These are phyloP conservation scores for Ceriagrion tenellum DNA, from an alignment of 2,888 invertebrate genomes.

Conservation along the genomic window DNA sequence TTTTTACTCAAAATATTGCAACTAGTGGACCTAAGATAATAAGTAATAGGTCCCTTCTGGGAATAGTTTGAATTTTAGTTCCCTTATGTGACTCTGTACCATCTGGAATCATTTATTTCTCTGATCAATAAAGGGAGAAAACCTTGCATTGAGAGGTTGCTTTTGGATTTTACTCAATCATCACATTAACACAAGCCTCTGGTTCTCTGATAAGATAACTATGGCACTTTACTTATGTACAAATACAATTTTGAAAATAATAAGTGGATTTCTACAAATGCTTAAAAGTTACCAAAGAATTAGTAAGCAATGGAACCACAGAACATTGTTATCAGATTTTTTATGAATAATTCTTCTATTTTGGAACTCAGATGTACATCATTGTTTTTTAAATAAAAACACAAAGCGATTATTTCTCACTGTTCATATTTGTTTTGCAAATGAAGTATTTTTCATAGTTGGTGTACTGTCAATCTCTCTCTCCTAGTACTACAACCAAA, in stretches of 20 bases:
- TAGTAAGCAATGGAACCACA: background rate
- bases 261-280: background rate
- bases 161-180: background rate
- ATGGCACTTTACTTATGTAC: background rate
- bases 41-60: background rate
- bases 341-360: background rate
- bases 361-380: background rate
- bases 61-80: background rate
- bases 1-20: background rate
- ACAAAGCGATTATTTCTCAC: background rate
- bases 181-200: background rate
- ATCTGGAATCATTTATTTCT: background rate
- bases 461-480: background rate
- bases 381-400: background rate
- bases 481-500: too few species aligned
- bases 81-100: background rate
- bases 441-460: background rate
- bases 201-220: background rate
- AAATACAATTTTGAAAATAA: background rate
- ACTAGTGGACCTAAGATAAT: background rate
- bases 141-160: background rate
- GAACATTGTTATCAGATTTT: background rate
- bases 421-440: background rate
- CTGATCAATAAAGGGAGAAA: background rate
- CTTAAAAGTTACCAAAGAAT: background rate